Evolutionary conservation across 2,888 invertebrate species (phyloP).

Genomic region (Junonia oenone): DNA sequence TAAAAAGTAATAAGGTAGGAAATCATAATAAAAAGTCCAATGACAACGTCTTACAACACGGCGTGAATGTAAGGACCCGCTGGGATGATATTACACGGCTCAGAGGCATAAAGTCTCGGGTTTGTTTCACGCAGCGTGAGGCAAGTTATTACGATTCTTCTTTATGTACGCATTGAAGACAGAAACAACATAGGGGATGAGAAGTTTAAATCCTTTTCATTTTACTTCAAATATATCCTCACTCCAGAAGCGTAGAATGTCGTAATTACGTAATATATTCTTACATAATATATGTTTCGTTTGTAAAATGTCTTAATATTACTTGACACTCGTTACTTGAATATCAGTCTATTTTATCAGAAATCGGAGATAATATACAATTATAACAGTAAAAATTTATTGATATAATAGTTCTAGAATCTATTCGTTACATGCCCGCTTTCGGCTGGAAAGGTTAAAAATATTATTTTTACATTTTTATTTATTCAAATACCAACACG

Average conservation of each 20-base stretch:
- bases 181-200: constrained; percentile 3
- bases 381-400: too few species aligned
- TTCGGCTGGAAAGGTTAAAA: too few species aligned
- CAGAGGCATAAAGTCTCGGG: constrained; percentile 26
- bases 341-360: too few species aligned
- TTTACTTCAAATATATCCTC: neutral
- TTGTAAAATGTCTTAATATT: too few species aligned
- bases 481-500: too few species aligned
- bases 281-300: too few species aligned
- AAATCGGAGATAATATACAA: too few species aligned
- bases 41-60: constrained; percentile 22
- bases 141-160: constrained; percentile 29
- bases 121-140: constrained; percentile 29
- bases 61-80: constrained; percentile 23
- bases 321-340: too few species aligned
- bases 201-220: neutral
- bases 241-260: neutral
- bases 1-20: constrained; percentile 9
- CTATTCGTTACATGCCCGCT: too few species aligned
- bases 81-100: constrained; percentile 28
- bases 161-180: constrained; percentile 26
- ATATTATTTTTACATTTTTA: too few species aligned
- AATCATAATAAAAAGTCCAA: constrained; percentile 25
- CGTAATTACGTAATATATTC: too few species aligned
- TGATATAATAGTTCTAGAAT: too few species aligned